Base-by-base conservation (phyloP, 2,113 vertebrate species). In the Plecturocebus donacophilus region DNA sequence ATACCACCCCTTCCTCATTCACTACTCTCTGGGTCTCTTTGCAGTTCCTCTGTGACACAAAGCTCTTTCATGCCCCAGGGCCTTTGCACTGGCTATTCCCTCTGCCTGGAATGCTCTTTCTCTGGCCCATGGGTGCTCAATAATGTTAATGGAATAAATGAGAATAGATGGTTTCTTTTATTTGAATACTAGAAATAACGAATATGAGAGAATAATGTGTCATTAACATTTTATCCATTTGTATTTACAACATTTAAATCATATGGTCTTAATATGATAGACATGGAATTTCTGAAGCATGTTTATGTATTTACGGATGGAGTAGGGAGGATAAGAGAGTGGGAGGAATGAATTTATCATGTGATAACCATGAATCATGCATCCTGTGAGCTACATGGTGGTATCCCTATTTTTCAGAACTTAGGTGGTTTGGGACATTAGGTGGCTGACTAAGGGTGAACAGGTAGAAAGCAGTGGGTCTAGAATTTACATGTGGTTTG, bases 191-290 rank as follows among this genome's bases (percentile, higher is more conserved):
- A 64, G 42, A 80, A 76, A 89, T 83, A 73, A 40, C 13, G 21
- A 54, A 86, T 20, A 71, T 58, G 45, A 19, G 32, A 56, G 61
- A 64, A 76, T 47, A 14, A 45, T 30, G 4, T 47, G 54, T 54
- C 95, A 92, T n/a, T 87, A 85, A 90, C 45, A 61, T 49, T 90
- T 42, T 68, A 71, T 45, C n/a, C 79, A 82, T 93, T 95, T 96
- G 66, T 79, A 91, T 93, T 94, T 68, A 56, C 75, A 80, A 49
- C 42, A 79, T 86, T 84, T 88, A 88, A 73, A 86, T 79, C 6
- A 66, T 42, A 66, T 47, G 49, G 19, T 30, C 54, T 96, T 94
- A 25, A 38, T 47, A 35, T 35, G 56, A 87, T 68, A 68, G 87
- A 47, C 25, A n/a, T 38, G 76, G n/a, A 52, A 94, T 94, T 92